Evolutionary conservation across 2,888 invertebrate genomes (phyloP), one percentile per base, ranked within the genome.

Genomic region (Caenorhabditis drosophilae): DNA sequence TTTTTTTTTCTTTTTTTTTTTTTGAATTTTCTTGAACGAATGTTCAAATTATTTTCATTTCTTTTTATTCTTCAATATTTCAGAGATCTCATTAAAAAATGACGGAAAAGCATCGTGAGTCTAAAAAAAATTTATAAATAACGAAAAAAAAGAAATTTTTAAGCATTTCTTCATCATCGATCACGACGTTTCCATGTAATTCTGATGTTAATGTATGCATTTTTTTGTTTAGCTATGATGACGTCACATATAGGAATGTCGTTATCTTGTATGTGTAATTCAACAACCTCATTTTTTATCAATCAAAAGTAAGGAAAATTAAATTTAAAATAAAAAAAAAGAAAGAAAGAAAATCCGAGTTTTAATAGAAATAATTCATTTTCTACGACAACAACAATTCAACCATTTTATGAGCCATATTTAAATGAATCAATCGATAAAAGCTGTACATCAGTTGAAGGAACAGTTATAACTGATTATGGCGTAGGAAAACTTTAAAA

Each of bases 201-300:
- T 12, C 52, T 78, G 1, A 42, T 77, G 44, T 52, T 78, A 15
- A 75, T 76, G 75, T 55, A 61, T 34, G 73, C 69, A 7, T 76
- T 67, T 41, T 76, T 73, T 61, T 73, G 67, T 47, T 62, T 71
- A 56, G 60, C 69, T 36, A 68, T 68, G 36, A 70, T 68, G 55
- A 59, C 73, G 9, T 57, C 64, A 16, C 75, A 70, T 40, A 70
- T 78, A 22, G 76, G 77, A 50, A 64, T 77, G 50, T 63, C 77
- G 9, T 36, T 77, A 53, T 69, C 68, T 16, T 78, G 78, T 34
- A 75, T 78, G 72, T 69, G 74, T 20, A 77, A 77, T 42, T 68
- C 75, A 2, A 77, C 77, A 16, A 77, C 76, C 18, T 27, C 47
- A 31, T 12, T 4, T 31, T 23, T 42, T 4, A 1, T 23, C 22